Base-by-base conservation (phyloP, 2,888 invertebrate genomes). In the Schizaphis graminum region DNA sequence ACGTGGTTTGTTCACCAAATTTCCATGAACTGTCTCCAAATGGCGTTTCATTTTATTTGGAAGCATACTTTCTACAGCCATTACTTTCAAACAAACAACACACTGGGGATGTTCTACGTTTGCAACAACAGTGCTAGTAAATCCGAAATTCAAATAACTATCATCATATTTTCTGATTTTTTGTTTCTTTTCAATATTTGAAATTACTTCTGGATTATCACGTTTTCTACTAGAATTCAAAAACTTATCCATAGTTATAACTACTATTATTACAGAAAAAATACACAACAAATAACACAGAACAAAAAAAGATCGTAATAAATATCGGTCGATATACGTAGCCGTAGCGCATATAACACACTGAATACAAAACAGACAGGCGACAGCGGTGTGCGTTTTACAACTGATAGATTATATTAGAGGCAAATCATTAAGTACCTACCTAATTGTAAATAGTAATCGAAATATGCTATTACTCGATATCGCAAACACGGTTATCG, bases 61-160 rank as follows among this genome's bases (percentile, higher is more conserved):
- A 94, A 94, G 94, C 93, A 94, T 95, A 61, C 94, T 94, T 44
- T 94, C 94, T 93, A 91, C 57, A 90, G 94, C 93, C 94, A 94
- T 56, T 61, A 94, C 88, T 87, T 87, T 61, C 28, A 61, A 61
- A 61, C 28, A 61, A 61, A 21, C 28, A 57, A 84, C 84, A 61
- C 92, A 92, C 67, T 92, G 35, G 26, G 92, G 44, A 93, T 77
- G n/a, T 89, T 89, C 77, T 49, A 21, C 67, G 77, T 61, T 61
- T 91, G 28, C 77, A 77, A 61, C 61, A 44, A 91, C 44, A n/a
- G 77, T 91, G 77, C 5, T 77, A n/a, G 61, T 91, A 61, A 86
- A 49, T 49, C 49, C 86, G 28, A n/a, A 86, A 86, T 86, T 49
- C 49, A 86, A 49, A 49, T 47, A 86, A 86, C 49, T 49, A 28